phyloP scores from a whole-genome alignment of 2,888 invertebrate species.

The Pedicia rivosa region DNA sequence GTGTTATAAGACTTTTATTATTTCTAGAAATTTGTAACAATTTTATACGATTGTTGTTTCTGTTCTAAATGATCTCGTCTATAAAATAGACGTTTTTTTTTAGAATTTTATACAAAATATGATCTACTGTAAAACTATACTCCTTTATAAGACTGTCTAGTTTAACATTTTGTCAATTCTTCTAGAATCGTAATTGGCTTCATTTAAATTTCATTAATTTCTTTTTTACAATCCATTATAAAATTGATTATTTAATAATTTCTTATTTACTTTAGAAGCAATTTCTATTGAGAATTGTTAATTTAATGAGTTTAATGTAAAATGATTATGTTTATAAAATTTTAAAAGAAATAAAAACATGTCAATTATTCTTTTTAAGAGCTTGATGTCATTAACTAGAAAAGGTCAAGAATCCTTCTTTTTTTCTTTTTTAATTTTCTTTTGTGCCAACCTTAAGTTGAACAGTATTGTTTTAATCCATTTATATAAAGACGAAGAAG shows the following conservation, averaged over 20 bases:
- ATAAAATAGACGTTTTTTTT: constrained; percentile 15
- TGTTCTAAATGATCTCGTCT: constrained; percentile 9
- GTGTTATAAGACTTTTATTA: constrained; percentile 19
- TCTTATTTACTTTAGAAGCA: constrained; percentile 41
- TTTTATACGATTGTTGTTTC: not conserved
- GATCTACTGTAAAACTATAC: constrained; percentile 12
- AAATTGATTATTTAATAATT: constrained; percentile 41
- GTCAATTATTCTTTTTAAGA: no score
- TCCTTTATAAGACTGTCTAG: constrained; percentile 20
- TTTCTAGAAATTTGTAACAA: no score
- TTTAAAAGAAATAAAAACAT: no score
- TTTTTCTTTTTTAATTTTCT: no score
- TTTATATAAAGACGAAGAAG: no score
- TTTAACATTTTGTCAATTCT: constrained; percentile 19
- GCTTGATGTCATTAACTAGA: no score
- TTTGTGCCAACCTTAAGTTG: no score
- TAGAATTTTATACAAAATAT: not conserved
- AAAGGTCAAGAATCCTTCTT: no score
- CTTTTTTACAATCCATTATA: constrained; percentile 30
- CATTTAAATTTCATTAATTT: constrained; percentile 13
- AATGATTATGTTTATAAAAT: no score
- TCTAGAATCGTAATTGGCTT: constrained; percentile 15
- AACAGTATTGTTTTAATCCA: no score
- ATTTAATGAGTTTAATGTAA: constrained; percentile 34
- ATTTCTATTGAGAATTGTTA: constrained; percentile 45